Evolutionary conservation across 2,888 invertebrate species (phyloP).

Genomic region (Pachymerium ferrugineum): DNA sequence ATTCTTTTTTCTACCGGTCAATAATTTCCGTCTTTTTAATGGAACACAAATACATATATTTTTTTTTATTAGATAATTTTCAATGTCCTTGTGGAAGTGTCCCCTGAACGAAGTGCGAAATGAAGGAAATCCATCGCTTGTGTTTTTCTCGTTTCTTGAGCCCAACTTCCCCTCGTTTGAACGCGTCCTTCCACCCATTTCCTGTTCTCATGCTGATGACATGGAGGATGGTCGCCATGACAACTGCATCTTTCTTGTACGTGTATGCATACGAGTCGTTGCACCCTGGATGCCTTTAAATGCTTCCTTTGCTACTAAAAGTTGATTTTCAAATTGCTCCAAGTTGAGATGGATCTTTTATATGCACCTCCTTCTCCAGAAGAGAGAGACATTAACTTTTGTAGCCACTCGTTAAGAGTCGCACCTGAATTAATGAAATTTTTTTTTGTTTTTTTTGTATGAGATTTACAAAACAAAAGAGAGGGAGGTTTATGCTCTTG

Average conservation of each 20-base stretch:
- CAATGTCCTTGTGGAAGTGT: background rate
- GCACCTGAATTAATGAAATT: slow-evolving; percentile 18
- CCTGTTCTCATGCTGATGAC: background rate
- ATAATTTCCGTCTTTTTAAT: too few relatives aligned
- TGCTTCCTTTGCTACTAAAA: slow-evolving; percentile 10
- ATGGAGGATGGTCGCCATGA: background rate
- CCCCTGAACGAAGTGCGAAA: background rate
- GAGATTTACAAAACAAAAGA: too few relatives aligned
- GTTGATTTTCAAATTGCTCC: slow-evolving; percentile 15
- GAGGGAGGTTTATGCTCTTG: background rate
- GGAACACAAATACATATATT: too few relatives aligned
- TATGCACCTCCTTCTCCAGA: background rate
- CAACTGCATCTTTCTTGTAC: background rate
- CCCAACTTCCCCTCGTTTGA: background rate
- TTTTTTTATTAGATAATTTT: background rate
- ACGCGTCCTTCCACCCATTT: background rate
- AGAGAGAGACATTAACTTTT: background rate
- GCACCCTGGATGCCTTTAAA: slow-evolving; percentile 9
- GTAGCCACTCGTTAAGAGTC: background rate
- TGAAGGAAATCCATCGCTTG: too few relatives aligned
- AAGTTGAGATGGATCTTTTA: background rate
- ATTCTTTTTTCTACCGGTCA: background rate
- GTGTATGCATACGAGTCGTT: background rate
- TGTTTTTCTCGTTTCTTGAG: background rate
- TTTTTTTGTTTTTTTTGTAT: background rate